Evolutionary conservation across 2,113 vertebrate species (phyloP).

Genomic region (Pseudopipra pipra): DNA sequence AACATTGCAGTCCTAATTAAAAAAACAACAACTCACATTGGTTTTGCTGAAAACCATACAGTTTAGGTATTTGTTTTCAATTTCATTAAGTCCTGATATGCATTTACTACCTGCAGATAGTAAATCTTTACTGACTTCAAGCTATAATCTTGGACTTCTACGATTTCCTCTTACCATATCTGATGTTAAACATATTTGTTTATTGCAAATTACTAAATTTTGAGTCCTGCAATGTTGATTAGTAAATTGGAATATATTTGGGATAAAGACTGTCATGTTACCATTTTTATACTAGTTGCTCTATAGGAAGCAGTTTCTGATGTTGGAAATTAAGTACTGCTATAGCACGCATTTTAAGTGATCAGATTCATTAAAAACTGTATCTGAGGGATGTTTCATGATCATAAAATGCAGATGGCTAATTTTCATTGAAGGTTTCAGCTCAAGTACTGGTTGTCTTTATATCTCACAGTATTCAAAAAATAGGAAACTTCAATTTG

Average conservation of each 20-base stretch:
- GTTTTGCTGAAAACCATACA: not conserved
- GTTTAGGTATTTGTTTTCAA: not conserved
- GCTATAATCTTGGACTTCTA: not conserved
- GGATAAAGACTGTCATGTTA: not conserved
- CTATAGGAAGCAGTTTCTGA: not conserved
- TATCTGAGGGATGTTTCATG: not conserved
- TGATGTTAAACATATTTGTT: not conserved
- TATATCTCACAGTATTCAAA: not conserved
- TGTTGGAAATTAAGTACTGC: not conserved
- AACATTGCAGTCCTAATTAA: not conserved
- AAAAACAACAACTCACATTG: not conserved
- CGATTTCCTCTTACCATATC: not conserved
- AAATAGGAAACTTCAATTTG: not conserved
- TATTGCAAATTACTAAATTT: not conserved
- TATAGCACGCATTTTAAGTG: not conserved
- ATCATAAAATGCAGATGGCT: not conserved
- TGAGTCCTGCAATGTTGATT: not conserved
- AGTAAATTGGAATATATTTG: not conserved
- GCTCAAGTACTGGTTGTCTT: not conserved
- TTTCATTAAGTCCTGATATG: not conserved
- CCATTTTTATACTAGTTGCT: not conserved
- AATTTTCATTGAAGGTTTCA: not conserved
- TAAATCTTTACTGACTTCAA: not conserved
- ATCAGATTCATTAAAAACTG: not conserved
- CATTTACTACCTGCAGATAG: not conserved